phyloP scores from a whole-genome alignment of 2,888 invertebrate genomes.

The Antheraea assamensis region DNA sequence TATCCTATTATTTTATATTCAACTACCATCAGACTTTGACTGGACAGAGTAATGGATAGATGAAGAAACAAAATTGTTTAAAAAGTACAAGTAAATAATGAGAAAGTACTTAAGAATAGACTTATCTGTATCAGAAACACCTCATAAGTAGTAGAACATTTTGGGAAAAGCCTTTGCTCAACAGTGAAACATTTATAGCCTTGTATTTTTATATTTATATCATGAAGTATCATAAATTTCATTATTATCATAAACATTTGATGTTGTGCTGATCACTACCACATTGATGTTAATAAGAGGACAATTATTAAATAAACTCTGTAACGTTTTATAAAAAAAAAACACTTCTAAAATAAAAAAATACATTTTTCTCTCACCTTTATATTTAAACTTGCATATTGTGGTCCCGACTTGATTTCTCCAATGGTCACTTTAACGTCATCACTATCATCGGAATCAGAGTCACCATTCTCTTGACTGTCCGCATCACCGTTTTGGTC shows the following conservation, averaged over 20 bases:
- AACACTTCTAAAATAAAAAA: neutral
- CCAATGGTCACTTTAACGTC: conserved; percentile 97
- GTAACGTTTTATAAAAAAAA: neutral
- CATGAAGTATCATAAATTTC: neutral
- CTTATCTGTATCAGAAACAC: neutral
- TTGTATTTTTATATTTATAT: neutral
- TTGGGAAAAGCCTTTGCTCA: too few relatives aligned
- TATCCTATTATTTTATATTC: neutral
- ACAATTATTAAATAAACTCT: neutral
- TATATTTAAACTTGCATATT: conserved; percentile 88
- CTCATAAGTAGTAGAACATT: neutral
- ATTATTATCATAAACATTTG: too few relatives aligned
- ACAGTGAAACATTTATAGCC: too few relatives aligned
- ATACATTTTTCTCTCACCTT: conserved; percentile 76
- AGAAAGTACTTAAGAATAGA: neutral
- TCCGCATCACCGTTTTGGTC: conserved; percentile 72
- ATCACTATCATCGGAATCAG: conserved; percentile 88
- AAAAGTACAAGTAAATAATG: neutral
- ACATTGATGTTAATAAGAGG: neutral
- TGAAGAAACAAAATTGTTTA: neutral
- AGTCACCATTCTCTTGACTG: conserved; percentile 82
- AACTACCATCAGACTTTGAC: too few relatives aligned
- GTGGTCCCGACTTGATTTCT: conserved; percentile 89
- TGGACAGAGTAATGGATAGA: neutral
- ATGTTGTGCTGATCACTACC: neutral